Evolutionary conservation across 2,113 vertebrate genomes (phyloP), one percentile per base, ranked within the genome.

Genomic region (Heterotilapia buettikoferi): DNA sequence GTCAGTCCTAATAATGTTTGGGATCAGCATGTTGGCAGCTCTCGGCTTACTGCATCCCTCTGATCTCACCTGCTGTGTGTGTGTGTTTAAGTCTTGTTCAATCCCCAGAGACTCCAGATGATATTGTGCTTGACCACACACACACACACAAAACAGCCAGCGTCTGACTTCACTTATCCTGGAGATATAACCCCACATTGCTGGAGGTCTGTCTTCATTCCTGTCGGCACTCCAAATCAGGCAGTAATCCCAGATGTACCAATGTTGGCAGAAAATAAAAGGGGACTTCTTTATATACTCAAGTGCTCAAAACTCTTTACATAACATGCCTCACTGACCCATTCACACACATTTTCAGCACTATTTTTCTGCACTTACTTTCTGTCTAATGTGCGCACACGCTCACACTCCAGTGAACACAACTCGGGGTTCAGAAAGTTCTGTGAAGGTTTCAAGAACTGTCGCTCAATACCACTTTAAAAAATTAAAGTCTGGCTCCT

Each of bases 41-140:
- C 40, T 38, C 21, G 79, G 85, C 92, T 92, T 92, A 86, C 79
- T 33, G 29, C 52, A 56, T 66, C 36, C 31, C 93, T 94, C 84
- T 88, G 92, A 95, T 93, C 94, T 95, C 40, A 33, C 86, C 57
- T 84, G 61, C 61, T 82, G 57, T 38, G 68, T 26, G 19, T 24
- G n/a, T 47, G 50, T 80, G 53, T 63, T 52, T 86, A 86, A 92
- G 80, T 84, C 79, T 86, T 57, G 16, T 19, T 84, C 85, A 81
- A 54, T 78, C 88, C 82, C 82, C 59, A 11, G 86, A 86, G 80
- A 85, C 63, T 73, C 40, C 71, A 4, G 43, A 9, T 84, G 83
- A 82, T 63, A 80, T 66, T 38, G 36, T 45, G 63, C 47, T 40
- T 59, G 92, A 86, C 91, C 53, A 43, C 31, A 59, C 47, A 33